Percentiles rank a stretch among this genome's conserved stretches.
These are phyloP conservation scores for Lucinisca nassula DNA, from an alignment of 2,888 invertebrate species.

Conservation along the genomic window DNA sequence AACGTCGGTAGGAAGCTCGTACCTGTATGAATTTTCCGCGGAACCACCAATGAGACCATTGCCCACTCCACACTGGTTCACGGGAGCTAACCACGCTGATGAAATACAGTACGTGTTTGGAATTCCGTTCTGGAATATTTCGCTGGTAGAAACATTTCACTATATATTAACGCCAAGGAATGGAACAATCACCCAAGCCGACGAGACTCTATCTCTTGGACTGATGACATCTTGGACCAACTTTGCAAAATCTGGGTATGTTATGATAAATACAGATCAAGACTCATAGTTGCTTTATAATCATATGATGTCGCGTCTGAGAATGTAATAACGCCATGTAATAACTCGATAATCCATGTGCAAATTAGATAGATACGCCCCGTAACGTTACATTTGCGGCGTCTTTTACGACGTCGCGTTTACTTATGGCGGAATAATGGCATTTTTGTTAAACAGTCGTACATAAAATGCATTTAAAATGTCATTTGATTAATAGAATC, in stretches of 20 bases:
- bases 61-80: slow-evolving; percentile 24
- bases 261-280: too few species aligned
- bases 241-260: background rate
- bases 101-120: slow-evolving; percentile 85
- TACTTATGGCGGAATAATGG: too few species aligned
- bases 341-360: too few species aligned
- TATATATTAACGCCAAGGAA: background rate
- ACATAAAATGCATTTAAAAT: too few species aligned
- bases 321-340: too few species aligned
- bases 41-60: background rate
- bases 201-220: slow-evolving; percentile 23
- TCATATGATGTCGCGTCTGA: too few species aligned
- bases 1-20: background rate
- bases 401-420: too few species aligned
- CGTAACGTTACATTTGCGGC: too few species aligned
- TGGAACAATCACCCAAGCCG: background rate
- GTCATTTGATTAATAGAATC: too few species aligned
- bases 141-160: background rate
- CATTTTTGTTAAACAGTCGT: too few species aligned
- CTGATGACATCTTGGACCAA: background rate
- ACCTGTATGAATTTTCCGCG: background rate
- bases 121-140: slow-evolving; percentile 10
- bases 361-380: too few species aligned
- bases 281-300: too few species aligned
- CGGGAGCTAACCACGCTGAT: slow-evolving; percentile 84